Percentiles rank a stretch among this genome's conserved stretches.
Conservation (phyloP, 2,113 vertebrate genomes). For the Macquaria ambigua region DNA sequence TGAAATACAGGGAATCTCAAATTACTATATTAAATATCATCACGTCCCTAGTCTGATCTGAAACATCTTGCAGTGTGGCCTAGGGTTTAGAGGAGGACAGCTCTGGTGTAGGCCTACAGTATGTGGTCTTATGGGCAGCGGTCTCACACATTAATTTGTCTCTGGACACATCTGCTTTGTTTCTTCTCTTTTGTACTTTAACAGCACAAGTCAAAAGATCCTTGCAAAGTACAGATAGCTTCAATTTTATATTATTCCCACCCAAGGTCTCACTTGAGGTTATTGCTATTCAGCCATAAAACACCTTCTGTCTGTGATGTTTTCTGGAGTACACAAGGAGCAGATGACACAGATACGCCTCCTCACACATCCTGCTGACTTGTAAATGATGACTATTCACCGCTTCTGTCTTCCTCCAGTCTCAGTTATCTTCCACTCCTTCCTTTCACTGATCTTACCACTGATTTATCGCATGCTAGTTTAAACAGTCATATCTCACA, state of each 20-base stretch:
- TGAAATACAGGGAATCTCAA: not conserved
- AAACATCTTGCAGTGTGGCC: not conserved
- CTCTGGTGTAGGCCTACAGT: not conserved
- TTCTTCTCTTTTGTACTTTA: not conserved
- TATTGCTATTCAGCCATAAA: not conserved
- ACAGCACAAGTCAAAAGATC: not conserved
- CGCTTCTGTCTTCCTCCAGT: not conserved
- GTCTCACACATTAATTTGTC: not conserved
- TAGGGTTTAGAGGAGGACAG: not conserved
- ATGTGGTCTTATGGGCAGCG: not conserved
- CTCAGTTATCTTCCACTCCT: conserved; percentile 2
- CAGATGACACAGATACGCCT: not conserved
- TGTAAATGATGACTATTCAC: conserved; percentile 8
- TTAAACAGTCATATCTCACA: not conserved
- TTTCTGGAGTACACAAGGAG: not conserved
- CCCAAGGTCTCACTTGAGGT: not conserved
- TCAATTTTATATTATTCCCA: not conserved
- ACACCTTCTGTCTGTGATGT: not conserved
- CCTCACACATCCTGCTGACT: not conserved
- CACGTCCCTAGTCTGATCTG: not conserved
- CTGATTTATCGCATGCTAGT: not conserved
- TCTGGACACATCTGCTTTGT: conserved; percentile 7
- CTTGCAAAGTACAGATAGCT: not conserved
- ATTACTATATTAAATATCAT: not conserved
- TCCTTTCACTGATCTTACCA: not conserved